Conservation (phyloP, 2,888 invertebrate genomes). For the Orthosia gothica region DNA sequence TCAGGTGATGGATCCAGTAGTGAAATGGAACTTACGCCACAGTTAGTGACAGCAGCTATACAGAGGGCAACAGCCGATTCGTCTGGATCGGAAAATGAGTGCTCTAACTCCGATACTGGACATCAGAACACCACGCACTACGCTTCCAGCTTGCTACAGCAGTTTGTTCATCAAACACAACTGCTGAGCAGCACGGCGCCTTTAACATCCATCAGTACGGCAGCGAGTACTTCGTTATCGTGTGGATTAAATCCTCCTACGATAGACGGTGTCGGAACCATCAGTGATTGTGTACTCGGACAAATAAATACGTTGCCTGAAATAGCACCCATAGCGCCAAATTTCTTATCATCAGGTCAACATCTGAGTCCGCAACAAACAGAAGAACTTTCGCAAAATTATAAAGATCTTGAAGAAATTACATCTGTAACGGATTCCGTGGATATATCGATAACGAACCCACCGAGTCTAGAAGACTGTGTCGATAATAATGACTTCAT, state of each 20-base stretch:
- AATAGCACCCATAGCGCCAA: constrained; percentile 84
- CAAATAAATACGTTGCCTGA: constrained; percentile 85
- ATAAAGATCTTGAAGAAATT: constrained; percentile 90
- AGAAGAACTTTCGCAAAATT: constrained; percentile 88
- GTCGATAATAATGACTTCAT: constrained; percentile 89
- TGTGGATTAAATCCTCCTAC: constrained; percentile 78
- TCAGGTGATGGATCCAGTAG: constrained; percentile 93
- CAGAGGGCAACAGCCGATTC: constrained; percentile 93
- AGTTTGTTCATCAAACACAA: constrained; percentile 96
- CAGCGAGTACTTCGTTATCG: constrained; percentile 75
- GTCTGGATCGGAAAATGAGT: constrained; percentile 94
- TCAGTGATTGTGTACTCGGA: constrained; percentile 85
- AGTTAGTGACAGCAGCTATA: constrained; percentile 95
- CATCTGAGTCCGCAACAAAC: constrained; percentile 89
- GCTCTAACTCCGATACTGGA: constrained; percentile 89
- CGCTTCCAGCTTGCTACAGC: constrained; percentile 94
- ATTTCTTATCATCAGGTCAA: constrained; percentile 82
- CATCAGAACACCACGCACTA: constrained; percentile 92
- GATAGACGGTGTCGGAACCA: constrained; percentile 82
- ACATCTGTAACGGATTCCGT: constrained; percentile 84
- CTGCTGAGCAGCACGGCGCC: constrained; percentile 91
- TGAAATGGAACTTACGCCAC: constrained; percentile 94
- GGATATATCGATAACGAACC: constrained; percentile 85
- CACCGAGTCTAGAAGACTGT: constrained; percentile 87
- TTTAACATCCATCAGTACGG: constrained; percentile 79